Evolutionary conservation across 1,140 invertebrate species (phyloP), one percentile per base, ranked within the genome.

Genomic region (Zaprionus ornatus): DNA sequence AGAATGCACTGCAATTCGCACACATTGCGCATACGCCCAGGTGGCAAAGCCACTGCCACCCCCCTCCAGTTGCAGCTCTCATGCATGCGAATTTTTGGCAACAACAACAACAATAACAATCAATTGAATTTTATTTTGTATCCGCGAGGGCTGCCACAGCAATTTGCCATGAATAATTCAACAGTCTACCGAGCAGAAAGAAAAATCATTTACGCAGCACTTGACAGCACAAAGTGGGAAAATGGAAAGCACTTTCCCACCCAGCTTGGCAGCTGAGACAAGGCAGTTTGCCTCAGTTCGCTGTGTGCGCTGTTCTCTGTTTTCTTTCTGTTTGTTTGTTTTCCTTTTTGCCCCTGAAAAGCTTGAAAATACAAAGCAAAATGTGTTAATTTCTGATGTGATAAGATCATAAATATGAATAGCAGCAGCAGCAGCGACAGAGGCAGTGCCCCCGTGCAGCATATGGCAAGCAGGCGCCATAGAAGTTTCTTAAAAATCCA

Each of bases 81-180:
- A 13, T 65, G 37, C 42, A 59, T 50, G 23, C n/a, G 9, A 56
- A 50, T 56, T 48, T 57, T 37, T 15, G 52, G 32, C 42, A 42
- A 52, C 45, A 50, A 50, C 19, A 21, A 21, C 45, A 40, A 50
- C 54, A 54, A 56, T 40, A 66, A 29, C 56, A 57, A 59, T 37
- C 45, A 23, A 50, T 50, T 4, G 12, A 19, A 50, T 45, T 45
- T 45, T 45, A 5, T 50, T 19, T 45, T 13, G 23, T 15, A 13
- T 50, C n/a, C 40, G 13, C 35, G 35, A 40, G 19, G 35, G 56
- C 21, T 3, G 23, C n/a, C 15, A 25, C 23, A 52, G 23, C 40
- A 65, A 52, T 79, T 70, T 67, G 27, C n/a, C 52, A 86, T 86
- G 80, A 86, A 86, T 87, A 72, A 87, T 86, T 87, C 76, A 84